Evolutionary conservation across 2,888 invertebrate genomes (phyloP), one percentile per base, ranked within the genome.

Genomic region (Ormyrus pomaceus): DNA sequence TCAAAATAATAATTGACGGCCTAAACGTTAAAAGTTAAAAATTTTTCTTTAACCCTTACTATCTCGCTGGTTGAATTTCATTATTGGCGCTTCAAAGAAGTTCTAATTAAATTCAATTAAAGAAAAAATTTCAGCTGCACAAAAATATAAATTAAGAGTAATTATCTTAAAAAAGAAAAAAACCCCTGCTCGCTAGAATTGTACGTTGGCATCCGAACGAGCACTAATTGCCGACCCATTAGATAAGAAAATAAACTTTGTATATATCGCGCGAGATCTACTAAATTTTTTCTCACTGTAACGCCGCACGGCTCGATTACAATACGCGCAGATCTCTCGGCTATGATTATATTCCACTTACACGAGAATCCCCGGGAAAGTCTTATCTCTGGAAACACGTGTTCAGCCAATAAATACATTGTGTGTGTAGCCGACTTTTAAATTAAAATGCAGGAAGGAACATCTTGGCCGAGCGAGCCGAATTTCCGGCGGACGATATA

Each of bases 391-490:
- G 50, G 48, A 71, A 77, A 77, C 71, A 77, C 65, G 71, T 77
- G 77, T 77, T 77, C 71, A 46, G n/a, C 53, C 71, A 77, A 77
- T 77, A 69, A 65, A 77, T 65, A 77, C 65, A 59, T 59, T 65
- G 50, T 58, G 10, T 58, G 10, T 3, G 59, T 10, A 62, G 58
- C 34, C 34, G 11, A 13, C 8, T 50, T 19, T 64, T 56, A 13
- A 45, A 75, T 75, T 69, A 51, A 80, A 80, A 65, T 50, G 8
- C 45, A 65, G 13, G 53, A 46, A 68, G 55, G 56, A 50, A 71
- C 66, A 48, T 71, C 5, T 56, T 50, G 10, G 13, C 10, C 34
- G 34, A 34, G 19, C 19, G 9, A 5, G n/a, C 19, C 11, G 64
- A 65, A 70, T 75, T 65, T 70, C 64, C 79, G 69, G 45, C 46